Conservation (phyloP, 2,888 invertebrate genomes). For the Odontocerum albicorne region DNA sequence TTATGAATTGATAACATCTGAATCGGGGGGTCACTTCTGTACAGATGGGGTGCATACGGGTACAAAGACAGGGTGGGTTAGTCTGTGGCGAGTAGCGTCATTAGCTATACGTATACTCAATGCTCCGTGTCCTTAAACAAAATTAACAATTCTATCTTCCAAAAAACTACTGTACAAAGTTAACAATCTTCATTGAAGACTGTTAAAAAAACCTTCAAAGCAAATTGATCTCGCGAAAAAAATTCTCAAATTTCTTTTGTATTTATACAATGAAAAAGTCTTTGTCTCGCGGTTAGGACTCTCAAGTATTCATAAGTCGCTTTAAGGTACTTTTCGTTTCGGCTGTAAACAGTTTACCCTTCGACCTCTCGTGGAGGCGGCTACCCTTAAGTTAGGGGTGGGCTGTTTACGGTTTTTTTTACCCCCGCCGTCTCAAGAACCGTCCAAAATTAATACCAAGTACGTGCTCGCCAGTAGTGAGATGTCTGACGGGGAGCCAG, state of each 20-base stretch:
- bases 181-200: no score
- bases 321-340: no score
- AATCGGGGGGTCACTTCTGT: slow-evolving; percentile 11
- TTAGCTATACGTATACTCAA: slow-evolving; percentile 12
- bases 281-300: no score
- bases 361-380: background rate
- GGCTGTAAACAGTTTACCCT: no score
- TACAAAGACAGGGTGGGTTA: slow-evolving; percentile 7
- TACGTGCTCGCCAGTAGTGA: slow-evolving; percentile 30
- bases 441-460: slow-evolving; percentile 30
- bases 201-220: no score
- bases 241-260: no score
- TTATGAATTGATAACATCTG: slow-evolving; percentile 7
- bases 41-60: slow-evolving; percentile 6
- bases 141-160: no score
- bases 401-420: background rate
- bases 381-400: background rate
- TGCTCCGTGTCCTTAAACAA: background rate
- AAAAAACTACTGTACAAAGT: background rate
- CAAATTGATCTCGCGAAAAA: no score
- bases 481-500: slow-evolving; percentile 33
- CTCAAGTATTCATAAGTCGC: no score
- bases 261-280: no score
- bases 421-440: slow-evolving; percentile 1
- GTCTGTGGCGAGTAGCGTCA: slow-evolving; percentile 8